Evolutionary conservation across 2,113 vertebrate genomes (phyloP).

Genomic region (Catagonus wagneri): DNA sequence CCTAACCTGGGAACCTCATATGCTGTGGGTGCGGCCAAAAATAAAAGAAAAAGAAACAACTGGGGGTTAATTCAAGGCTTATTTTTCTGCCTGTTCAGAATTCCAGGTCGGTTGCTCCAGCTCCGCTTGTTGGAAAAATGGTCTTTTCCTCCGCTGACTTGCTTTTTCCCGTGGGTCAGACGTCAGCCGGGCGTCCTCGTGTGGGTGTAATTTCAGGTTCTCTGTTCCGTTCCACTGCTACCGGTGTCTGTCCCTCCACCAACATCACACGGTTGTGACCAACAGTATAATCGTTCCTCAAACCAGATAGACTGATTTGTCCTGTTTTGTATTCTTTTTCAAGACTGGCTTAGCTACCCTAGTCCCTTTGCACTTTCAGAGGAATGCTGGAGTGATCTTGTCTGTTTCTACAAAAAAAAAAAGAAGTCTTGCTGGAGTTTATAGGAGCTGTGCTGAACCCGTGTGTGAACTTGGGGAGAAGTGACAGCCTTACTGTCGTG

Average conservation of each 20-base stretch:
- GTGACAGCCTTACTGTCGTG: not conserved
- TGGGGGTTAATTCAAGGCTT: not conserved
- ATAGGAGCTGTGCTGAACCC: not conserved
- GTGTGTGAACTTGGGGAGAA: not conserved
- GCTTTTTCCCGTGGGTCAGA: not conserved
- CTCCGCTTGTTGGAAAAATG: not conserved
- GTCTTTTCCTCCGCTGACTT: accelerated
- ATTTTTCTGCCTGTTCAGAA: not conserved
- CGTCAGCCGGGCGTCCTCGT: accelerated
- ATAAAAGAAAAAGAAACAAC: no score
- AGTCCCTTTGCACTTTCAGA: not conserved
- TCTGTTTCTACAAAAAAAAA: not conserved
- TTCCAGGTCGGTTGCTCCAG: not conserved
- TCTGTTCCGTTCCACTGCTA: accelerated
- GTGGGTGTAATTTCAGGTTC: not conserved
- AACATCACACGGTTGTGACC: accelerated
- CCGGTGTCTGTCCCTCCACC: accelerated
- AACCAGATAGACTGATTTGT: no score
- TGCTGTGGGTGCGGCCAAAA: no score
- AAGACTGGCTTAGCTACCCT: not conserved
- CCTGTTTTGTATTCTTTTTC: not conserved
- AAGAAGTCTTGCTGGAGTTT: not conserved
- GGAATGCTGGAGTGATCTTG: not conserved
- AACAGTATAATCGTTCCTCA: not conserved
- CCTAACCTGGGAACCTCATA: no score